A percentile compares a stretch with the other conserved stretches of the same genome.
These are phyloP conservation scores for Connochaetes taurinus DNA, from an alignment of 2,113 vertebrate species.

Conservation along the genomic window DNA sequence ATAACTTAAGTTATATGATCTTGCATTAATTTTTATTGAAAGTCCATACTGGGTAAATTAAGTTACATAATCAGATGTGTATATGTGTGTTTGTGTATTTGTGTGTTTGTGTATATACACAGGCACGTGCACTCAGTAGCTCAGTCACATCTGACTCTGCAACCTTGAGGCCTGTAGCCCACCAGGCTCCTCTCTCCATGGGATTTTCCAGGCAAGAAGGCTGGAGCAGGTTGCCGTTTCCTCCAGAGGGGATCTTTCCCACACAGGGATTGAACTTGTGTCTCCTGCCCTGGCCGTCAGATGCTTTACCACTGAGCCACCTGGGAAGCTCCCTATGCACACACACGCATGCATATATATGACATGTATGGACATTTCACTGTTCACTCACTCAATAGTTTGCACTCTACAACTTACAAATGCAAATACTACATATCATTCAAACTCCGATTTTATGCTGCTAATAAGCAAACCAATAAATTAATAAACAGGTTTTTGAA, in stretches of 20 bases:
- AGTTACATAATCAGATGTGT: neutral
- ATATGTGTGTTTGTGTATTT: neutral
- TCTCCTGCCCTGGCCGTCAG: neutral
- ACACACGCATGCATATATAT: neutral
- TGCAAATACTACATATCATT: neutral
- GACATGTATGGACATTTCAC: neutral
- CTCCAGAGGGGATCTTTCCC: neutral
- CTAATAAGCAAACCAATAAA: neutral
- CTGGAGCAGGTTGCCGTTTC: neutral
- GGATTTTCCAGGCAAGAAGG: neutral
- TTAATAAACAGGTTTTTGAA: neutral
- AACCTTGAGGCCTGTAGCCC: neutral
- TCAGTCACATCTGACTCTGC: neutral
- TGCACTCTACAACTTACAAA: neutral
- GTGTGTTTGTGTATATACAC: neutral
- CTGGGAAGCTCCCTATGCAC: neutral
- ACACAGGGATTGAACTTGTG: neutral
- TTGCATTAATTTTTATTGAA: neutral
- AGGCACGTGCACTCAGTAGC: accelerated
- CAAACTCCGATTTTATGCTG: neutral
- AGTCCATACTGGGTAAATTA: neutral
- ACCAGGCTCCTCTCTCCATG: neutral
- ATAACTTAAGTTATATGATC: neutral
- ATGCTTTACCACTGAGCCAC: neutral
- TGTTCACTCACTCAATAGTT: neutral